Conservation (phyloP, 1,140 invertebrate genomes). For the Ctenoplectra terminalis region DNA sequence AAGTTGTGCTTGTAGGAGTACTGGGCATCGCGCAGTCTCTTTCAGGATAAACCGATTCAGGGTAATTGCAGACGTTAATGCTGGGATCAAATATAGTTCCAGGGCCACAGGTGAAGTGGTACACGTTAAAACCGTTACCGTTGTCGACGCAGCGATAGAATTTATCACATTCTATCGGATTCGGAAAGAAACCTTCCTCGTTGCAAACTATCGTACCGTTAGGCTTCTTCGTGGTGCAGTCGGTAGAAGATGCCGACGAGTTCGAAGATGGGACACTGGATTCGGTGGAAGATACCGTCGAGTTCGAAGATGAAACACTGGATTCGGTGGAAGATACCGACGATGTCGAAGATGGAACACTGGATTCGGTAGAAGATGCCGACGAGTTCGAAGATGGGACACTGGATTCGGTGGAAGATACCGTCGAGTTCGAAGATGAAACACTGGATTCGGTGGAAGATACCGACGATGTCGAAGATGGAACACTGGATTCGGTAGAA, state of each 20-base stretch:
- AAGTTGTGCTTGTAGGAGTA: no score
- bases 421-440: no score
- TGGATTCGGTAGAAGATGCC: no score
- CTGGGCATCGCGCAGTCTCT: slow-evolving; percentile 77
- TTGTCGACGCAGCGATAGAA: slow-evolving; percentile 89
- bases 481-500: no score
- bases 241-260: slow-evolving; percentile 41
- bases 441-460: slow-evolving; percentile 86
- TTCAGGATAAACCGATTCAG: slow-evolving; percentile 82
- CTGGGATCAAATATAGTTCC: slow-evolving; percentile 85
- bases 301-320: no score
- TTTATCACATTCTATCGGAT: slow-evolving; percentile 87
- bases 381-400: no score
- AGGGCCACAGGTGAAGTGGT: slow-evolving; percentile 82
- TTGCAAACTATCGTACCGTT: slow-evolving; percentile 79
- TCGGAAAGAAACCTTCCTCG: slow-evolving; percentile 86
- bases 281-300: slow-evolving; percentile 43
- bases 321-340: slow-evolving; percentile 87
- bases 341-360: no score
- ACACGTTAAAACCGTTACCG: slow-evolving; percentile 85
- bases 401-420: slow-evolving; percentile 36
- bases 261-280: slow-evolving; percentile 27
- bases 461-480: no score
- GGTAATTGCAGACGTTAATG: slow-evolving; percentile 83
- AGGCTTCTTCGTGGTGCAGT: slow-evolving; percentile 58